Base-by-base conservation (phyloP, 2,888 invertebrate species). In the Torymus tubicola region DNA sequence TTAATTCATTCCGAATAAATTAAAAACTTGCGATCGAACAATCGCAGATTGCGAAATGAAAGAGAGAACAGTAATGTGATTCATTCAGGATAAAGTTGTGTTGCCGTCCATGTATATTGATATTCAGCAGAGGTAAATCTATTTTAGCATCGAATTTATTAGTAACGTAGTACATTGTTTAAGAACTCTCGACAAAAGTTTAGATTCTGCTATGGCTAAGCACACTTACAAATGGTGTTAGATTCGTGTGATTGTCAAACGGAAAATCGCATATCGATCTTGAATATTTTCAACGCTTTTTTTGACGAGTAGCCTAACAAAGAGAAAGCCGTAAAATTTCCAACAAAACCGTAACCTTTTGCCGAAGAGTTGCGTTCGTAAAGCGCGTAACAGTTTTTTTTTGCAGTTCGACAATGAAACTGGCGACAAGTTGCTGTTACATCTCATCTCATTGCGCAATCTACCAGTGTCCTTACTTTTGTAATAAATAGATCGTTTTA, bases 401-500 rank as follows among this genome's bases (percentile, higher is more conserved):
- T 64, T 8, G 63, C 55, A 8, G 31, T 31, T 5, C 18, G 18
- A 5, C 57, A 55, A 75, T 60, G 18, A 18, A 69, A 77, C 4
- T 18, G 21, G 12, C 24, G 24, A 71, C 8, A 5, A 31, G 61
- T 8, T 73, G 53, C 68, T 60, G 24, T 16, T 21, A 24, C n/a
- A 8, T 55, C 42, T 5, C 16, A 21, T 78, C 76, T 72, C 71
- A 68, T 78, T 75, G 55, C 64, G 60, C 77, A 84, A 70, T 83
- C 76, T 73, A 63, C 80, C 69, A 84, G 58, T 55, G 67, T 67
- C 64, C 13, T 42, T 69, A n/a, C 8, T 50, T 63, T 53, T 72
- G 67, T 80, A 82, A 84, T 84, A 84, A 86, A 85, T 84, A 88
- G 86, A 86, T 87, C 85, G 84, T 85, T 85, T 84, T 84, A 86